Evolutionary conservation across 2,888 invertebrate genomes (phyloP).

Genomic region (Anarsia innoxiella): DNA sequence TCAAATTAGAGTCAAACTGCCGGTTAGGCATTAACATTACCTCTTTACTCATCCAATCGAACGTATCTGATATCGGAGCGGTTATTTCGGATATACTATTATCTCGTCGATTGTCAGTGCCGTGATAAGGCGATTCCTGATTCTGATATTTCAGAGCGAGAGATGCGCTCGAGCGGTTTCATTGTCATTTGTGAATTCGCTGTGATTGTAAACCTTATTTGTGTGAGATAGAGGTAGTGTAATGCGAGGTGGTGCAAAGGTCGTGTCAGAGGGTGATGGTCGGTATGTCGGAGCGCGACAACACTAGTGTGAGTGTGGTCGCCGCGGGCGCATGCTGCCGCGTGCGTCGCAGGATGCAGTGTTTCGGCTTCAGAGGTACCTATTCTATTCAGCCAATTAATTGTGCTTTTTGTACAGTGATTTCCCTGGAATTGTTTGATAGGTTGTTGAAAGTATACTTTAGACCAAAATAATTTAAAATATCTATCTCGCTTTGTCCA

Average conservation of each 20-base stretch:
- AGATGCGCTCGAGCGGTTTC: conserved; percentile 39
- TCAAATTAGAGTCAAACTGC: too few species aligned
- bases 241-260: conserved; percentile 27
- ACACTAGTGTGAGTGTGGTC: conserved; percentile 48
- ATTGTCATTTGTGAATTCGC: conserved; percentile 28
- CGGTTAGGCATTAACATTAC: too few species aligned
- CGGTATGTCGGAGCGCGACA: conserved; percentile 59
- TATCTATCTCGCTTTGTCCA: too few species aligned
- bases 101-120: conserved; percentile 54
- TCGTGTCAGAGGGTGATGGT: conserved; percentile 46
- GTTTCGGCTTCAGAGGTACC: conserved; percentile 64
- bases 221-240: conserved; percentile 23
- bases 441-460: too few species aligned
- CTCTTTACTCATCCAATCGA: conserved; percentile 14
- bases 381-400: too few species aligned
- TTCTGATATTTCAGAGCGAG: conserved; percentile 34
- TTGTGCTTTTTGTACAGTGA: too few species aligned
- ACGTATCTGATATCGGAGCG: conserved; percentile 29
- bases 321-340: conserved; percentile 57
- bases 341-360: conserved; percentile 67
- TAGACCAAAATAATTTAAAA: too few species aligned
- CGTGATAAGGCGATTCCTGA: conserved; percentile 42
- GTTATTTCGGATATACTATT: conserved; percentile 30
- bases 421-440: too few species aligned
- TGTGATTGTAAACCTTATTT: conserved; percentile 29